phyloP scores from a whole-genome alignment of 2,888 invertebrate species.

The Ophraella communa region DNA sequence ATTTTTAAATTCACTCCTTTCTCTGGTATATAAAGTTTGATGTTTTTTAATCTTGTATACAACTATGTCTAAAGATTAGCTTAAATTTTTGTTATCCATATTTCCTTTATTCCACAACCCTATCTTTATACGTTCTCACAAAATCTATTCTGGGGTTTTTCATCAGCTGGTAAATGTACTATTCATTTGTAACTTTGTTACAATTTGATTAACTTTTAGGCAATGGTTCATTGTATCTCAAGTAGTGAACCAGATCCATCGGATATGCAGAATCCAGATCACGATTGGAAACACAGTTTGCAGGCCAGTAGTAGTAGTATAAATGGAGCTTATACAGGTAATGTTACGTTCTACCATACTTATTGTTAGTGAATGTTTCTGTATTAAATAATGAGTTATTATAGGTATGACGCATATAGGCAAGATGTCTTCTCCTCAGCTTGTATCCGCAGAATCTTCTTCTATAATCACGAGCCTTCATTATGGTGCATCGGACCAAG shows the following conservation, averaged over 20 bases:
- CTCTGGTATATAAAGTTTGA: too few species aligned
- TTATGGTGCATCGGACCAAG: conserved; percentile 50
- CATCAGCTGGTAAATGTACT: too few species aligned
- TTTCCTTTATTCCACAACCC: too few species aligned
- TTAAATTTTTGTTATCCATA: too few species aligned
- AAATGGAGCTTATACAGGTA: conserved; percentile 5
- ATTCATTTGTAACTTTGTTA: too few species aligned
- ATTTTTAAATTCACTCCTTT: too few species aligned
- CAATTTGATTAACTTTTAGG: conserved; percentile 56
- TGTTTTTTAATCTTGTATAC: too few species aligned
- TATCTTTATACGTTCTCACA: too few species aligned
- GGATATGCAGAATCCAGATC: conserved; percentile 56
- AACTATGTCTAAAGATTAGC: too few species aligned
- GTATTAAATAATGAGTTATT: conserved; percentile 49
- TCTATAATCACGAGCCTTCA: conserved; percentile 55
- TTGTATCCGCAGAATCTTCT: conserved; percentile 57
- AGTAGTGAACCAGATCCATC: conserved; percentile 82
- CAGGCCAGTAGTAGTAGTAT: conserved; percentile 4
- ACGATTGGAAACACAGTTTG: conserved; percentile 18
- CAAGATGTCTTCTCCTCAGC: conserved; percentile 51
- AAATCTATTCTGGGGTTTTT: too few species aligned
- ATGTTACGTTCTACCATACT: background rate
- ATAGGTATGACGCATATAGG: conserved; percentile 50
- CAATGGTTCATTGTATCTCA: conserved; percentile 87
- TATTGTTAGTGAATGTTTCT: too few species aligned